A percentile compares a stretch with the other conserved stretches of the same genome.
phyloP scores from a whole-genome alignment of 2,113 vertebrate species.

The Pteronura brasiliensis region DNA sequence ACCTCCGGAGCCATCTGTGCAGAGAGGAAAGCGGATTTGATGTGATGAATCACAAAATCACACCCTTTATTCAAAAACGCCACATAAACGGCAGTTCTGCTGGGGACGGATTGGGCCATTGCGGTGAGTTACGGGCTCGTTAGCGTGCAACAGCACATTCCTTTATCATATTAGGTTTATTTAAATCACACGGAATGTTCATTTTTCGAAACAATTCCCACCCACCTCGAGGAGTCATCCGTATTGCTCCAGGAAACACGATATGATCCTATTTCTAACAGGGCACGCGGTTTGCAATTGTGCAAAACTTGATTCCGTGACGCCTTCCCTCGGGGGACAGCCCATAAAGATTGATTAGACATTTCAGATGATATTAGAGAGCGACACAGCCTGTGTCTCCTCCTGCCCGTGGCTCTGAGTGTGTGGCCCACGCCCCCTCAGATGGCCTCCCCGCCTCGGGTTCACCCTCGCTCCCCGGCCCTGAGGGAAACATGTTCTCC shows the following conservation, averaged over 20 bases:
- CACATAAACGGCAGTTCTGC: neutral
- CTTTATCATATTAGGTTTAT: constrained; percentile 65
- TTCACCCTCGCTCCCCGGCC: fast-evolving
- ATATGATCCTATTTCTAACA: constrained; percentile 44
- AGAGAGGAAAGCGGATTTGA: neutral
- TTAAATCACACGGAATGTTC: constrained; percentile 59
- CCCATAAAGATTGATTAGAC: constrained; percentile 73
- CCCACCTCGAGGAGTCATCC: constrained; percentile 64
- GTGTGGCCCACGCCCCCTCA: neutral
- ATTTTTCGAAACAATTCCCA: constrained; percentile 67
- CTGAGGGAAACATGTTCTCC: fast-evolving
- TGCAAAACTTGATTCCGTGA: constrained; percentile 69
- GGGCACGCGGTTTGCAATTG: constrained; percentile 50
- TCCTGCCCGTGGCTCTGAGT: neutral
- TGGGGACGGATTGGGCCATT: neutral
- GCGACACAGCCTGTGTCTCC: fast-evolving
- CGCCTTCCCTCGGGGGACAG: constrained; percentile 67
- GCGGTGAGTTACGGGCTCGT: neutral
- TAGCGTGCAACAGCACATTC: constrained; percentile 20
- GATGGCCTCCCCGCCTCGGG: fast-evolving
- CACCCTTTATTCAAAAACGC: neutral
- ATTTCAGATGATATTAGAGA: constrained; percentile 66
- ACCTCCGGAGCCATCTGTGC: neutral
- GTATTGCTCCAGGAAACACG: constrained; percentile 63
- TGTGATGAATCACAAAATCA: neutral